Evolutionary conservation across 2,888 invertebrate species (phyloP), one percentile per base, ranked within the genome.

Genomic region (Ichneumoninae sp.): DNA sequence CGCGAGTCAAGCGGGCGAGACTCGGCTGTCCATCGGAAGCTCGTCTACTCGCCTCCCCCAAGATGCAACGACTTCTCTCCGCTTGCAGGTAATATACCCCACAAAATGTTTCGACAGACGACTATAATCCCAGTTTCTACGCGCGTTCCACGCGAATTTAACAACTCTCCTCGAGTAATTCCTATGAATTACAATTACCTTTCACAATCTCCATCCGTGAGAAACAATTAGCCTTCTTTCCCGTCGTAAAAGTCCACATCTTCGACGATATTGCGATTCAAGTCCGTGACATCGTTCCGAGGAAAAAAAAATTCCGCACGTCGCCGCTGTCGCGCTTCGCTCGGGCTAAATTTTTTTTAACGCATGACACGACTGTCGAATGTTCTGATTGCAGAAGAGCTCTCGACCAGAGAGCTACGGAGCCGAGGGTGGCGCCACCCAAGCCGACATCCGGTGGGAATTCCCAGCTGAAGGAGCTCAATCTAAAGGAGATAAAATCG

Each of bases 1-100:
- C 93, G 6, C 86, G 93, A 66, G 92, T 93, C 19, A 93, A 93
- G 82, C 88, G 93, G 62, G 92, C 92, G 19, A 89, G 93, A 47
- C 72, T 93, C 33, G 93, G 93, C 0, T 93, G 92, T 84, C 92
- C 92, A 33, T 94, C 94, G 30, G 94, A 94, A 84, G 91, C 93
- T 0, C 90, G 93, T 71, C 89, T 94, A 5, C 91, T 94, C 80
- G 93, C 94, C 62, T 94, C 94, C 7, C 94, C 94, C 6, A 93
- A 94, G 87, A 94, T 94, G 91, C 94, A 94, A 81, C 92, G 93
- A 85, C 92, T 94, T 71, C 89, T 94, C 19, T 93, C 93, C 4
- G 94, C 93, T 80, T 94, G 94, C 91, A 93, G 93, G 93, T 93
- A 90, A 87, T 52, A 60, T 60, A 22, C 57, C 8, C 2, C 62